These are phyloP conservation scores for Thamnaconus septentrionalis DNA, from an alignment of 2,113 vertebrate species.

Conservation along the genomic window DNA sequence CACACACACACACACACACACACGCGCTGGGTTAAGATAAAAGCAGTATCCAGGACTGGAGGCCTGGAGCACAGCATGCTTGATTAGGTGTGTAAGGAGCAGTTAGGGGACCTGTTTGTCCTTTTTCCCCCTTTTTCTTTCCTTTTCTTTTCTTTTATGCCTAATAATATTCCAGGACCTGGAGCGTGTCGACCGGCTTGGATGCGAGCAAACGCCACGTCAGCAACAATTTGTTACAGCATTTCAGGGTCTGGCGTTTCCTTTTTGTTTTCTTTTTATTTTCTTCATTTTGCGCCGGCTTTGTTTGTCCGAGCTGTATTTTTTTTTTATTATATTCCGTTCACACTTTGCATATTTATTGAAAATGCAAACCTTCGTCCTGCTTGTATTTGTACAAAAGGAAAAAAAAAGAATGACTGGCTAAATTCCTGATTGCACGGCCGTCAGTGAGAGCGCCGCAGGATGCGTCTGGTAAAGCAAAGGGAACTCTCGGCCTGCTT, in stretches of 20 bases:
- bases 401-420: too few relatives aligned
- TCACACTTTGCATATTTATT: neutral
- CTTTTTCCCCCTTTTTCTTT: conserved; percentile 17
- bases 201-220: neutral
- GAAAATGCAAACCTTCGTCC: too few relatives aligned
- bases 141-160: too few relatives aligned
- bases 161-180: conserved; percentile 16
- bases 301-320: too few relatives aligned
- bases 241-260: neutral
- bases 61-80: conserved; percentile 48
- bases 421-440: too few relatives aligned
- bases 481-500: too few relatives aligned
- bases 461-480: too few relatives aligned
- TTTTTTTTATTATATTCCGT: neutral
- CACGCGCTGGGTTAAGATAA: conserved; percentile 41
- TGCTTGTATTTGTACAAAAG: too few relatives aligned
- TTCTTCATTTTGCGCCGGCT: neutral
- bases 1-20: conserved; percentile 29
- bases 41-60: conserved; percentile 33
- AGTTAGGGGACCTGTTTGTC: conserved; percentile 32
- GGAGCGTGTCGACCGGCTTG: conserved; percentile 2
- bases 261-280: neutral
- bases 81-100: conserved; percentile 56
- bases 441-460: too few relatives aligned
- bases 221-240: neutral